A percentile compares a stretch with the other conserved stretches of the same genome.
Evolutionary conservation across 2,888 invertebrate species (phyloP).

Genomic region (Glaucopsyche alexis): DNA sequence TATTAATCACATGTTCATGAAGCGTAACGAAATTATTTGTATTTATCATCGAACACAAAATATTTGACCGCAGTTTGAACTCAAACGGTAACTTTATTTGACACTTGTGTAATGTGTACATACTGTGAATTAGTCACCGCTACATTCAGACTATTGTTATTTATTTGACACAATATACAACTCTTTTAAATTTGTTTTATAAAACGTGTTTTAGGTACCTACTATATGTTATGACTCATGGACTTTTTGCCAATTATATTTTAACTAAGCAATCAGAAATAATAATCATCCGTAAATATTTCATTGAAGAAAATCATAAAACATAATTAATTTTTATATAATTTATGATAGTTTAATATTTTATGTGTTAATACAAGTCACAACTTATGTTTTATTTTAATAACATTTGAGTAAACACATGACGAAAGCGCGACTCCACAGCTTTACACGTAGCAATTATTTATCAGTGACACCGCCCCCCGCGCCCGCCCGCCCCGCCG

Average conservation of each 20-base stretch:
- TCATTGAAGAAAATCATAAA: no score
- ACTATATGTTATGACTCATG: no score
- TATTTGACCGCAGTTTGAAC: neutral
- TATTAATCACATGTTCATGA: neutral
- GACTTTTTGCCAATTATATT: no score
- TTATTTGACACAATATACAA: neutral
- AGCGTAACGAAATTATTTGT: conserved; percentile 1
- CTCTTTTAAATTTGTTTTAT: no score
- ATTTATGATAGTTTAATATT: no score
- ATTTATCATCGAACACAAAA: conserved; percentile 1
- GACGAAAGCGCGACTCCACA: conserved; percentile 49
- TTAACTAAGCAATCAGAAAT: no score
- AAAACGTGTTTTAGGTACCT: no score
- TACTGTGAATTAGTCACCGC: neutral
- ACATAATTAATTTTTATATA: no score
- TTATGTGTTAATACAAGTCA: neutral
- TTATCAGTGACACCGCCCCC: conserved; percentile 60
- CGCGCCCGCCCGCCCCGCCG: neutral
- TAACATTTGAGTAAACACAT: neutral
- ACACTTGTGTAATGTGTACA: neutral
- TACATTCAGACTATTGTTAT: neutral
- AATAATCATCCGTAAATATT: no score
- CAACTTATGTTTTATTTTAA: neutral
- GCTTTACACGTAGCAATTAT: conserved; percentile 65
- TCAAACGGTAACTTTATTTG: conserved; percentile 6